A percentile compares a stretch with the other conserved stretches of the same genome.
These are phyloP conservation scores for Craniophora ligustri DNA, from an alignment of 2,888 invertebrate genomes.

Conservation along the genomic window DNA sequence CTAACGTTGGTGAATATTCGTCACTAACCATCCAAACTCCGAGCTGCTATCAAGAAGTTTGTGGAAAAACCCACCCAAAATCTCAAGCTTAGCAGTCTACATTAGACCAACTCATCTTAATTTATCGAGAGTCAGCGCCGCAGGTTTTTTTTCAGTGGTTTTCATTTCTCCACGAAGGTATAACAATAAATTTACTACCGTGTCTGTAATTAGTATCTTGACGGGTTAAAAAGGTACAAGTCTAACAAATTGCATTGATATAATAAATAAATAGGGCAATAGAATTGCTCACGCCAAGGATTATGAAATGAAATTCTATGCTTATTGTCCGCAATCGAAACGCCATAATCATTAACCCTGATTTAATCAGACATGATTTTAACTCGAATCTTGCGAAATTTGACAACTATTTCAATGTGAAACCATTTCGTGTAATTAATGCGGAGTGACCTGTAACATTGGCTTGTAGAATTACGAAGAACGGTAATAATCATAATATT, in stretches of 20 bases:
- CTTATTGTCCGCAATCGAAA: conserved; percentile 35
- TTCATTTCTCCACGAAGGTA: too few relatives aligned
- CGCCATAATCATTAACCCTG: conserved; percentile 38
- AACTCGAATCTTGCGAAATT: conserved; percentile 30
- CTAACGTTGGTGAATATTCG: too few relatives aligned
- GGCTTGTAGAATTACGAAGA: conserved; percentile 35
- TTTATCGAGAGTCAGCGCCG: too few relatives aligned
- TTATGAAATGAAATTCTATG: conserved; percentile 36
- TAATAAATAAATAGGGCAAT: conserved; percentile 3
- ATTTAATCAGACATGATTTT: conserved; percentile 39
- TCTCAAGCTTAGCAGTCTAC: too few relatives aligned
- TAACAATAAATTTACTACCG: too few relatives aligned
- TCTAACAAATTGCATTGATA: not conserved
- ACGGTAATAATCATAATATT: conserved; percentile 45
- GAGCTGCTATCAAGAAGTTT: too few relatives aligned
- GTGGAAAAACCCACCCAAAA: too few relatives aligned
- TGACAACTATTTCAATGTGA: conserved; percentile 31
- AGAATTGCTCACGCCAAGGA: conserved; percentile 14
- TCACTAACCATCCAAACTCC: too few relatives aligned
- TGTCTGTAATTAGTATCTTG: not conserved
- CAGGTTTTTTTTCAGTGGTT: too few relatives aligned
- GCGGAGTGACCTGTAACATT: conserved; percentile 38
- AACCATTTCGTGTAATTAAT: conserved; percentile 37
- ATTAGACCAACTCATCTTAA: too few relatives aligned
- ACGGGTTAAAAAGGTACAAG: not conserved